These are phyloP conservation scores for Gobius niger DNA, from an alignment of 2,113 vertebrate species.

Conservation along the genomic window DNA sequence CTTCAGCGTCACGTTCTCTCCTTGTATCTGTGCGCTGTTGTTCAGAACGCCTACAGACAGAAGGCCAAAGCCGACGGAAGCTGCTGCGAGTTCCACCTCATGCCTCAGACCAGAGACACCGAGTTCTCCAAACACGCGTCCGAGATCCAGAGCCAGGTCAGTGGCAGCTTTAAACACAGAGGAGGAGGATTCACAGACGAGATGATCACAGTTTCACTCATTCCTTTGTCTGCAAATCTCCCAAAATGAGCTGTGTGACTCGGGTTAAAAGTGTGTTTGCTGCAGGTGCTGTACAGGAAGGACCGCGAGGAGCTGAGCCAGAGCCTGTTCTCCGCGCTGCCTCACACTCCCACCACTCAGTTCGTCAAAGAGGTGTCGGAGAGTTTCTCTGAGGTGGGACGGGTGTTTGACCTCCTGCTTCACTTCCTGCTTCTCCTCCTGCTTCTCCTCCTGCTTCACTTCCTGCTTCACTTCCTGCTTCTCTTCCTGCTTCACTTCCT, in stretches of 20 bases:
- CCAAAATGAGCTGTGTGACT: background rate
- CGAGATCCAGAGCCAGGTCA: conserved; percentile 84
- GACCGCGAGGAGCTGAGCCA: conserved; percentile 46
- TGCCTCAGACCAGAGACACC: conserved; percentile 87
- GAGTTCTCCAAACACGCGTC: conserved; percentile 85
- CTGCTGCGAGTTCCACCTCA: conserved; percentile 83
- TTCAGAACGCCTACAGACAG: conserved; percentile 84
- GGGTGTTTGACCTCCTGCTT: no score
- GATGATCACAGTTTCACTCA: no score
- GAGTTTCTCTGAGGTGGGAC: conserved; percentile 48
- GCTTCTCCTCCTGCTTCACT: background rate
- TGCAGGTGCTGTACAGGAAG: conserved; percentile 54
- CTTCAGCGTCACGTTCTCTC: no score
- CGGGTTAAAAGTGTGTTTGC: background rate
- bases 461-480: background rate
- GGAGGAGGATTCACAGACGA: no score
- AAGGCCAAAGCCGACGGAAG: conserved; percentile 75
- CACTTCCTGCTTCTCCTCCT: no score
- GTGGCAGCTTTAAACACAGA: background rate
- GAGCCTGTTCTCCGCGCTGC: conserved; percentile 52
- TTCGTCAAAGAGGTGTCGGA: conserved; percentile 50
- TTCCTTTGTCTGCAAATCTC: no score
- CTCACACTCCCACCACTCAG: conserved; percentile 61
- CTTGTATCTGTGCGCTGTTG: background rate
- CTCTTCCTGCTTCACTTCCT: background rate